A percentile compares a stretch with the other conserved stretches of the same genome.
These are phyloP conservation scores for Agriotes lineatus DNA, from an alignment of 2,888 invertebrate species.

Conservation along the genomic window DNA sequence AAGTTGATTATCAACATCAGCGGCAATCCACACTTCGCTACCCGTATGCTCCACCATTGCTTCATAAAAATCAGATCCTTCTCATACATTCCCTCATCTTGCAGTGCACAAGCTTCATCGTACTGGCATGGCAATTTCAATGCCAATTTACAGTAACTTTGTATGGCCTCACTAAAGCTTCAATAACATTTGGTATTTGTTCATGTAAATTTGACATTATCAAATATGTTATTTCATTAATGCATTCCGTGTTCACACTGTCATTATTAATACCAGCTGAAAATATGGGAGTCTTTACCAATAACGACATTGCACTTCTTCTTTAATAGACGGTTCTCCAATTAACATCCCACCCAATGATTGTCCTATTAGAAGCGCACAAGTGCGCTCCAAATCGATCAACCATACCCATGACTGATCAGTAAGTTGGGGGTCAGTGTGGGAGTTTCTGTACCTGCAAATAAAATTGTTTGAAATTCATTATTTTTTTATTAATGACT, in stretches of 20 bases:
- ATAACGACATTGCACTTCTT: conserved; percentile 65
- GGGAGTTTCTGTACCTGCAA: conserved; percentile 67
- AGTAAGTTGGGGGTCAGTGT: conserved; percentile 66
- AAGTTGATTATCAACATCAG: conserved; percentile 65
- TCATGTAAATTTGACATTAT: conserved; percentile 46
- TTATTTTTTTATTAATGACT: too few species aligned
- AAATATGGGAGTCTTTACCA: conserved; percentile 66
- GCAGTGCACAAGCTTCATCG: conserved; percentile 60
- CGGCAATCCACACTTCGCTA: conserved; percentile 68
- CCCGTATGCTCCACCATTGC: conserved; percentile 64
- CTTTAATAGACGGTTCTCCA: conserved; percentile 65
- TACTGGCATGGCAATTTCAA: conserved; percentile 60
- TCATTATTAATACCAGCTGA: conserved; percentile 57
- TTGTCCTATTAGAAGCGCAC: conserved; percentile 72
- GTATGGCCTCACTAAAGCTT: conserved; percentile 47
- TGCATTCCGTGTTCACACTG: conserved; percentile 45
- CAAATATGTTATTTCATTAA: conserved; percentile 50
- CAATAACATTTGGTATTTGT: conserved; percentile 46
- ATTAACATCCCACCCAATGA: conserved; percentile 71
- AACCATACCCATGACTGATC: conserved; percentile 71
- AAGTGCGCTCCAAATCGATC: conserved; percentile 72
- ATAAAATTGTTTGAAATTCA: background rate
- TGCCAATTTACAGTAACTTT: conserved; percentile 56
- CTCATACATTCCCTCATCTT: conserved; percentile 47
- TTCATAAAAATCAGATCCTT: conserved; percentile 58